These are phyloP conservation scores for Eulimnadia texana DNA, from an alignment of 1,140 invertebrate genomes.

Conservation along the genomic window DNA sequence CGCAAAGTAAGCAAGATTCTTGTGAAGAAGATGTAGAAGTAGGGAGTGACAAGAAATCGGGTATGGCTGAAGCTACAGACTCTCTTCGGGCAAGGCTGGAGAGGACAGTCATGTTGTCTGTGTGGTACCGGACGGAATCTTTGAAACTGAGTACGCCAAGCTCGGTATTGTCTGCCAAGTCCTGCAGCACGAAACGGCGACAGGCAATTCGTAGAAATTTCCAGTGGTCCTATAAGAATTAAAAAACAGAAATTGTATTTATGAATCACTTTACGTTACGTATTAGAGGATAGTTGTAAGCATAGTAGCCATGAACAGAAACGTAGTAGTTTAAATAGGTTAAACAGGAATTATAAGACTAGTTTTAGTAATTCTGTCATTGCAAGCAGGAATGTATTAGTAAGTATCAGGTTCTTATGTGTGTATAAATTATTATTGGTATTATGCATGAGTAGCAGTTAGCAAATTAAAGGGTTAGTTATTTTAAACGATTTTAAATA, in stretches of 20 bases:
- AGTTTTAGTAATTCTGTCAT: no score
- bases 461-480: no score
- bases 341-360: no score
- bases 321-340: no score
- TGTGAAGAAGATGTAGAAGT: slow-evolving; percentile 16
- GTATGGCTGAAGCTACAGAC: slow-evolving; percentile 34
- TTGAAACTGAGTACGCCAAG: slow-evolving; percentile 25
- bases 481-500: slow-evolving; percentile 12
- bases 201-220: slow-evolving; percentile 39
- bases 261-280: not conserved
- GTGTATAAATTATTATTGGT: no score
- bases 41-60: slow-evolving; percentile 33
- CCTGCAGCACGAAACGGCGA: slow-evolving; percentile 38
- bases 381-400: no score
- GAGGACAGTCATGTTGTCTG: slow-evolving; percentile 27
- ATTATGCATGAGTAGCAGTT: no score
- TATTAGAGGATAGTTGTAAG: not conserved
- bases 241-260: not conserved
- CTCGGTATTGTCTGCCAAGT: slow-evolving; percentile 35
- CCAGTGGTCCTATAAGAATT: slow-evolving; percentile 35
- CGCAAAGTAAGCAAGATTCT: slow-evolving; percentile 33
- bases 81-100: slow-evolving; percentile 26
- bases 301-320: not conserved
- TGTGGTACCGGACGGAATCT: slow-evolving; percentile 31
- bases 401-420: no score